These are phyloP conservation scores for Urocynchramus pylzowi DNA, from an alignment of 2,113 vertebrate genomes.

Conservation along the genomic window DNA sequence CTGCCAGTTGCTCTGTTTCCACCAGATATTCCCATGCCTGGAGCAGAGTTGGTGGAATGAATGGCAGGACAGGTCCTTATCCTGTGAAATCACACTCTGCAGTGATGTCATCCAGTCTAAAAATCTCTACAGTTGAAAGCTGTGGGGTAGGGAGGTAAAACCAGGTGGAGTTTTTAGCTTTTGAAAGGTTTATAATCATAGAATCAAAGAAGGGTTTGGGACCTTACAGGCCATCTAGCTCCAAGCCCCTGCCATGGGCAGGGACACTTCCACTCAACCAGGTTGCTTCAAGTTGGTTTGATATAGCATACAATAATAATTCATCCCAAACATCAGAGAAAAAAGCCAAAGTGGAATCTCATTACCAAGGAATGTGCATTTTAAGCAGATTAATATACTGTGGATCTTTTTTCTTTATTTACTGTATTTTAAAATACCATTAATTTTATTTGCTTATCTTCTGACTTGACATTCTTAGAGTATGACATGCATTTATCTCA, in stretches of 20 bases:
- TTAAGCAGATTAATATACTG: neutral
- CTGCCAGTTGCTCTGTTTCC: neutral
- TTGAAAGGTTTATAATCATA: neutral
- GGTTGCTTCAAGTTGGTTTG: neutral
- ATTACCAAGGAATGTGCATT: neutral
- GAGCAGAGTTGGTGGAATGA: neutral
- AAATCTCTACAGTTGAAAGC: neutral
- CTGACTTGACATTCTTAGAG: neutral
- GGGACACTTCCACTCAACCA: neutral
- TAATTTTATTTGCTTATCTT: neutral
- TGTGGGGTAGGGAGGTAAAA: neutral
- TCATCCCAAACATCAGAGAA: neutral
- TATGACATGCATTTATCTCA: neutral
- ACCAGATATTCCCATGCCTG: neutral
- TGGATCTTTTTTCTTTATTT: neutral
- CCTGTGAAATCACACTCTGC: neutral
- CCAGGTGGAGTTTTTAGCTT: neutral
- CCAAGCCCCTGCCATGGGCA: neutral
- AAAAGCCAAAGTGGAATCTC: neutral
- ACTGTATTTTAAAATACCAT: neutral
- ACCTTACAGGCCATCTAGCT: no score
- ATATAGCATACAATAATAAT: neutral
- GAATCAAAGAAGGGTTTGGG: neutral
- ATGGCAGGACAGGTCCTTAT: neutral
- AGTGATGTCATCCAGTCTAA: neutral